Evolutionary conservation across 2,113 vertebrate genomes (phyloP).

Genomic region (Piaya cayana): DNA sequence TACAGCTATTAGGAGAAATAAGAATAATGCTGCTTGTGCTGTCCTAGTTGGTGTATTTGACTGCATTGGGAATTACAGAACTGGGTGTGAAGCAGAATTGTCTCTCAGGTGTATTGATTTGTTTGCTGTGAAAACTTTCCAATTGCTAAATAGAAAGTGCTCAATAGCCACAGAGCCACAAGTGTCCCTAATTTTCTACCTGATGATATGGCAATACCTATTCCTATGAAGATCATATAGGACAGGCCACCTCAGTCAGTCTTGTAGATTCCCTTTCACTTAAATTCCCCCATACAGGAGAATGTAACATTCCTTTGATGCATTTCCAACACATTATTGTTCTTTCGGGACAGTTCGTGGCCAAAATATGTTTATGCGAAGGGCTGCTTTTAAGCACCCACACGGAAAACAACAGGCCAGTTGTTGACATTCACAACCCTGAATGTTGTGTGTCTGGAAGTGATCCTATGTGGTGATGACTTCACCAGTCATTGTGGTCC

Average conservation of each 20-base stretch:
- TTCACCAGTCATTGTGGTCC: not conserved
- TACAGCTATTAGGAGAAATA: not conserved
- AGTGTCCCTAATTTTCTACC: not conserved
- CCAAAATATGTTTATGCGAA: not conserved
- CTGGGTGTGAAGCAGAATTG: not conserved
- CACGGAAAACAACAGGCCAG: not conserved
- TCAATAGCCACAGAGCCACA: not conserved
- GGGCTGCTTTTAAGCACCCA: not conserved
- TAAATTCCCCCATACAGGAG: not conserved
- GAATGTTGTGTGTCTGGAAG: not conserved
- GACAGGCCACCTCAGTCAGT: not conserved
- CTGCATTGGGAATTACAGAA: not conserved
- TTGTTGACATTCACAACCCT: not conserved
- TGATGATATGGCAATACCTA: not conserved
- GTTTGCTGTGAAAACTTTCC: slow-evolving; percentile 5
- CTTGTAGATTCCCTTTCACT: not conserved
- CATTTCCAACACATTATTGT: not conserved
- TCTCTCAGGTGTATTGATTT: not conserved
- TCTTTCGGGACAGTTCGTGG: not conserved
- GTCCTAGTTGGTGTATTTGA: not conserved
- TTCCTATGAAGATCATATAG: not conserved
- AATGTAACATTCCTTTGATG: not conserved
- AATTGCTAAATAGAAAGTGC: not conserved
- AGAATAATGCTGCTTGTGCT: not conserved
- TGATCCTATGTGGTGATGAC: not conserved